These are phyloP conservation scores for Gallinago stenura DNA, from an alignment of 2,797 vertebrate species.

Conservation along the genomic window DNA sequence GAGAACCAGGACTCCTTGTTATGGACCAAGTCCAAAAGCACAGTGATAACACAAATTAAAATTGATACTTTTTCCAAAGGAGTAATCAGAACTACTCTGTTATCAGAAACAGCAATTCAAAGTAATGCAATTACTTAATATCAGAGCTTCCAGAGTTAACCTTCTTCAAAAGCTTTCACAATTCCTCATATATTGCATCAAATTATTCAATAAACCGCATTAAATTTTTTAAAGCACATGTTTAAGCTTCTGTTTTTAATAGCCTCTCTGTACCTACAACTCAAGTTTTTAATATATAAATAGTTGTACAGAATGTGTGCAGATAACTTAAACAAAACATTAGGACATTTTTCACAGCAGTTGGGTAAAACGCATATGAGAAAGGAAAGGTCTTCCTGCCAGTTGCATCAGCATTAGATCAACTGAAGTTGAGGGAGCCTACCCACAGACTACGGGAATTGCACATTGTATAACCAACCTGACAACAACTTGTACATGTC, in stretches of 20 bases:
- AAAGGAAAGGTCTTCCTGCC: neutral
- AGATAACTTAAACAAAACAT: neutral
- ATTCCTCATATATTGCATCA: neutral
- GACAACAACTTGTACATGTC: neutral
- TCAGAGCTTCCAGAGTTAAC: neutral
- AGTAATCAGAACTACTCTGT: neutral
- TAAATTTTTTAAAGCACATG: neutral
- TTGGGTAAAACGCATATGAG: neutral
- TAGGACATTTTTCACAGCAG: neutral
- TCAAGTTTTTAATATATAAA: neutral
- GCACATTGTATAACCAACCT: neutral
- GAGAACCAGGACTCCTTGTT: neutral
- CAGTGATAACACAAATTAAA: constrained; percentile 37
- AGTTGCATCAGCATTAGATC: neutral
- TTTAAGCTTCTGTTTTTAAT: neutral
- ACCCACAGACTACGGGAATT: neutral
- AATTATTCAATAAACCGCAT: neutral
- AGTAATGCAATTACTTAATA: neutral
- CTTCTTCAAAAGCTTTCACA: neutral
- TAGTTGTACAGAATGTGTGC: neutral
- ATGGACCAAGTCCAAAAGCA: constrained; percentile 49
- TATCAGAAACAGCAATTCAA: constrained; percentile 20
- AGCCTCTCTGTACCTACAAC: neutral
- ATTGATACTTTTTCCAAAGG: neutral
- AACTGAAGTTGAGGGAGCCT: neutral